Base-by-base conservation (phyloP, 2,113 vertebrate species). In the Istiophorus platypterus region DNA sequence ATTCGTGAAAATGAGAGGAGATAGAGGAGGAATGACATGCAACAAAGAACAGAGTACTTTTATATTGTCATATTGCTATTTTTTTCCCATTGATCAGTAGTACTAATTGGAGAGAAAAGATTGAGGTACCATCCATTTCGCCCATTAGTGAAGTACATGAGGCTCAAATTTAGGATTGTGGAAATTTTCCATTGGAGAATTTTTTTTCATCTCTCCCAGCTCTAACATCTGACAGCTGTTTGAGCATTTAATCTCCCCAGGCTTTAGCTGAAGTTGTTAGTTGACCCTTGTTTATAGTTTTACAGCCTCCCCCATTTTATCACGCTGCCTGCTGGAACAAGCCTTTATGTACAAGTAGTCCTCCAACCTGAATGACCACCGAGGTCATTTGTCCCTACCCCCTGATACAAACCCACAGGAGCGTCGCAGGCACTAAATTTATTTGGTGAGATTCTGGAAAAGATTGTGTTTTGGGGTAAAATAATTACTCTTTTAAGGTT, bases 171-270 rank as follows among this genome's bases (percentile, higher is more conserved):
- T 76, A 63, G 69, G 24, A 49, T 58, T 56, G 41, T 57, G 31
- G 56, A 86, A 88, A 82, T 66, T 10, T 52, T 84, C 72, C 77
- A 85, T 79, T 77, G 71, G 15, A 34, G 18, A 3, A 39, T 72
- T 42, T 13, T 52, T 26, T 71, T 61, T 15, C 15, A 75, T 34
- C 47, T 65, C 29, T 59, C 9, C 5, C 1, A 18, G 54, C 61
- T n/a, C 76, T 47, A 66, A 81, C 81, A 85, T 77, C 71, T 72
- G 68, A 39, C 7, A 39, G 6, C 37, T 39, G 37, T 39, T 39
- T 39, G 37, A 39, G 37, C 72, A 78, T 76, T 67, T 78, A 69
- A 47, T 72, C 65, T 68, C 47, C 51, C 42, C 34, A 61, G 56
- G 41, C 51, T 4, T 7, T 20, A 15, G 59, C 61, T 56, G 24